A percentile compares a stretch with the other conserved stretches of the same genome.
phyloP scores from a whole-genome alignment of 2,113 vertebrate genomes.

The Sterna hirundo region DNA sequence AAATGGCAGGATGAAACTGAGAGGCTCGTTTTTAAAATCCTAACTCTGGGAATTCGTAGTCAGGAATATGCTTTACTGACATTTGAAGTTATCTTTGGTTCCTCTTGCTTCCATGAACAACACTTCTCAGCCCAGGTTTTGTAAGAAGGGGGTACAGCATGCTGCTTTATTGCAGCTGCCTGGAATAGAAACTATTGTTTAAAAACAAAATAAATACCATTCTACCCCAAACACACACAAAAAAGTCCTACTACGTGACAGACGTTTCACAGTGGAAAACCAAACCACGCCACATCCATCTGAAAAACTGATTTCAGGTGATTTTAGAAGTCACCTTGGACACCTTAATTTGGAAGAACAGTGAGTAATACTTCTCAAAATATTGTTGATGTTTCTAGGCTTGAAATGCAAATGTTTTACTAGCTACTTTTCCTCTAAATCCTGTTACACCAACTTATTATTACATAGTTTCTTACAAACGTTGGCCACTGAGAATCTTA shows the following conservation, averaged over 20 bases:
- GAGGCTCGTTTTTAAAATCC: constrained; percentile 40
- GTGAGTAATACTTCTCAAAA: not conserved
- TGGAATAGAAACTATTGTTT: not conserved
- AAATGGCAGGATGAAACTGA: not conserved
- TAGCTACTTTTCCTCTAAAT: not conserved
- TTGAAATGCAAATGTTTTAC: not conserved
- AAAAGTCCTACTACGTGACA: not conserved
- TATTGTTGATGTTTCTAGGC: not conserved
- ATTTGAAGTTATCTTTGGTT: not conserved
- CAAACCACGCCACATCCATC: not conserved
- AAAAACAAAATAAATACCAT: not conserved
- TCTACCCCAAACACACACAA: not conserved
- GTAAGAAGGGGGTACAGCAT: not conserved
- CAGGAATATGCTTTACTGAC: not conserved
- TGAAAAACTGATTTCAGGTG: not conserved
- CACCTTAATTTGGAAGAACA: not conserved
- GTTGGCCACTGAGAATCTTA: not conserved
- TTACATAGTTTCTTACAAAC: not conserved
- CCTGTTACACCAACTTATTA: not conserved
- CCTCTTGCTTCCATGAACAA: not conserved
- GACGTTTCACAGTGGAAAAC: not conserved
- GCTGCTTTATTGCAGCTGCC: not conserved
- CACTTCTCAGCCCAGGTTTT: not conserved
- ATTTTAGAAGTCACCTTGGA: not conserved
- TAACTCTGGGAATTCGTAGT: not conserved